phyloP scores from a whole-genome alignment of 2,888 invertebrate genomes.

The Polietes domitor region DNA sequence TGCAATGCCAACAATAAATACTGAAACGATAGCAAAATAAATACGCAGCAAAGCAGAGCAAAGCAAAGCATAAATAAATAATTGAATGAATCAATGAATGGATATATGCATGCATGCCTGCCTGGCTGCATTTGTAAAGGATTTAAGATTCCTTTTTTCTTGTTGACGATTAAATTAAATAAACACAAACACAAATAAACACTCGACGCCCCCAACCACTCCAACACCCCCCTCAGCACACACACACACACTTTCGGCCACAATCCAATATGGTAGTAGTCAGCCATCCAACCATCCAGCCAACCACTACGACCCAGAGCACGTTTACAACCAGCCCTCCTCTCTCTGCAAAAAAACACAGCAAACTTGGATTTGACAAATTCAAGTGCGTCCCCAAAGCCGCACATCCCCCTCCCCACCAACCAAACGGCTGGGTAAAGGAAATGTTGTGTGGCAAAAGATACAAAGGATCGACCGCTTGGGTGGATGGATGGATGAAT shows the following conservation, averaged over 20 bases:
- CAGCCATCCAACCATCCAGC: background rate
- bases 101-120: background rate
- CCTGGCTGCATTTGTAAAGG: background rate
- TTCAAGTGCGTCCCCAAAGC: background rate
- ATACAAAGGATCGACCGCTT: slow-evolving; percentile 29
- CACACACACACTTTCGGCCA: background rate
- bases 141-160: too few species aligned
- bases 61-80: background rate
- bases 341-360: background rate
- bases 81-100: background rate
- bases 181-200: background rate
- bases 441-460: slow-evolving; percentile 25
- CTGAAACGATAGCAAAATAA: too few species aligned
- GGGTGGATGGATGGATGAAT: background rate
- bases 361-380: background rate
- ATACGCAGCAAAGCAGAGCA: background rate
- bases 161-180: slow-evolving; percentile 4
- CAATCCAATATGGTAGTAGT: too few species aligned
- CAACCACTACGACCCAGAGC: background rate
- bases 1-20: background rate
- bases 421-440: background rate
- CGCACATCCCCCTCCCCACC: background rate
- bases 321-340: background rate
- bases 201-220: background rate
- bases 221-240: background rate